Conservation (phyloP, 2,113 vertebrate genomes). For the Sakesphorus luctuosus region DNA sequence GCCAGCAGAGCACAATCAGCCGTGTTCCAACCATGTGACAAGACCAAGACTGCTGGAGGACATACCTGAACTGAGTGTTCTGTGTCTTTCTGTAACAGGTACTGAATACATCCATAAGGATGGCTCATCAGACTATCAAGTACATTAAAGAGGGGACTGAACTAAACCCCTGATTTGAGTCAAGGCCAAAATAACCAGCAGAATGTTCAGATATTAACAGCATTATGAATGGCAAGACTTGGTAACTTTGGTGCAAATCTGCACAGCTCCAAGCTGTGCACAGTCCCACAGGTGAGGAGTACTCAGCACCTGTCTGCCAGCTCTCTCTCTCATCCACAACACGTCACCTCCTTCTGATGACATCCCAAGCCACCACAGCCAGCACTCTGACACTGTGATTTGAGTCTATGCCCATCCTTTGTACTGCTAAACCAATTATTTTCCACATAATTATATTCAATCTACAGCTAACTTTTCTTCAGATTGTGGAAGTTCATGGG, state of each 20-base stretch:
- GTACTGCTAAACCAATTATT: neutral
- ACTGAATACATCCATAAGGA: neutral
- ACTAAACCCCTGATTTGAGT: neutral
- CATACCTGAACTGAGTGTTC: neutral
- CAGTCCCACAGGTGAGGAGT: accelerated
- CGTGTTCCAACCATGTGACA: neutral
- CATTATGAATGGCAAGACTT: neutral
- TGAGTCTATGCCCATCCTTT: neutral
- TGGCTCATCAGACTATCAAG: neutral
- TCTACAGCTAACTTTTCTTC: neutral
- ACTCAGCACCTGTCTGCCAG: neutral
- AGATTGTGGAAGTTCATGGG: neutral
- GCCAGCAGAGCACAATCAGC: neutral
- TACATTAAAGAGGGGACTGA: neutral
- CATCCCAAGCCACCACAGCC: neutral
- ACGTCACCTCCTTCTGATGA: neutral
- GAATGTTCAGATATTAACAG: neutral
- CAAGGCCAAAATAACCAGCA: neutral
- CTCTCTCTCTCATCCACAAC: neutral
- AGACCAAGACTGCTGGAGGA: neutral
- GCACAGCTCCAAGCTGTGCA: accelerated
- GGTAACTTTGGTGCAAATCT: neutral
- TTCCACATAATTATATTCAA: neutral
- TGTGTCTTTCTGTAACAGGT: neutral
- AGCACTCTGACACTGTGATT: neutral